Conservation (phyloP, 2,113 vertebrate genomes). For the Sylvietta virens region DNA sequence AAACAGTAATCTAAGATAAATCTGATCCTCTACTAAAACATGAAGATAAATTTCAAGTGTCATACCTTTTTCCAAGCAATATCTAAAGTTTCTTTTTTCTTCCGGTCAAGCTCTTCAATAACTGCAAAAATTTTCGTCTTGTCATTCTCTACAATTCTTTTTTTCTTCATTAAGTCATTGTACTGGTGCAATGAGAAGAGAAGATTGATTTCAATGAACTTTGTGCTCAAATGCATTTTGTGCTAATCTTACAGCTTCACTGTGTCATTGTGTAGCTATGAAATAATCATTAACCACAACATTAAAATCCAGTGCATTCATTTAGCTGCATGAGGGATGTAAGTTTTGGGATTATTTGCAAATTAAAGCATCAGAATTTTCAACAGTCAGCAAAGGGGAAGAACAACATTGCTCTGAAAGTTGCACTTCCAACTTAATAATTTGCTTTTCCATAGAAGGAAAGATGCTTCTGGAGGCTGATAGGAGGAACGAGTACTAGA, state of each 20-base stretch:
- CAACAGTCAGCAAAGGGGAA: neutral
- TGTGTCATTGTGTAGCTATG: neutral
- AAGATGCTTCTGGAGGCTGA: neutral
- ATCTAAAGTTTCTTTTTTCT: conserved; percentile 87
- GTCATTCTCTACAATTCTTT: conserved; percentile 92
- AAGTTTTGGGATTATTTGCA: neutral
- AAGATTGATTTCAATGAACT: neutral
- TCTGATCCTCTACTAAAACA: neutral
- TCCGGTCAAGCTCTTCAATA: conserved; percentile 91
- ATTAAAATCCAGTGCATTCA: neutral
- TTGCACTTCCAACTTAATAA: neutral
- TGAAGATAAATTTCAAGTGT: neutral
- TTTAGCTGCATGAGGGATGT: neutral
- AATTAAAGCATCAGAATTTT: neutral
- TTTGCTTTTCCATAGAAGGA: neutral
- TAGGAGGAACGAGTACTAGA: neutral
- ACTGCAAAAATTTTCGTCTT: conserved; percentile 88
- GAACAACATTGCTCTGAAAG: neutral
- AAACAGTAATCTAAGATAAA: neutral
- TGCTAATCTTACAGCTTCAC: neutral
- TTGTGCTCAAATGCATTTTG: neutral
- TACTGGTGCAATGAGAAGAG: conserved; percentile 73
- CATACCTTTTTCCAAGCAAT: conserved; percentile 94
- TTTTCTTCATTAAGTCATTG: conserved; percentile 92
- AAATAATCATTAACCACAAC: neutral